Evolutionary conservation across 1,140 invertebrate genomes (phyloP).

Genomic region (Mya arenaria): DNA sequence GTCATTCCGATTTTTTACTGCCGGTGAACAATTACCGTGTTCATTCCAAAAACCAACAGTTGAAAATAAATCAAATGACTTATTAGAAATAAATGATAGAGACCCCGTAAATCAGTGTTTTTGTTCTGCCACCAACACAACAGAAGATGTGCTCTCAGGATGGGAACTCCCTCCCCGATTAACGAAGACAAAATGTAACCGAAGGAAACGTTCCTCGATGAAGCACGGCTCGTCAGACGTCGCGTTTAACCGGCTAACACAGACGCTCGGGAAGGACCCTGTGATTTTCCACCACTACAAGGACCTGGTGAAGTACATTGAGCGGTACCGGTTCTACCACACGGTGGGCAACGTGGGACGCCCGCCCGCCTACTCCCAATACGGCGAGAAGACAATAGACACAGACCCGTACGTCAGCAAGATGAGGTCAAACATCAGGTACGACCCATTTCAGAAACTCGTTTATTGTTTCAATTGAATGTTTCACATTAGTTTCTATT

Average conservation of each 20-base stretch:
- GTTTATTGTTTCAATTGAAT: not conserved
- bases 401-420: slow-evolving; percentile 14
- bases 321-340: slow-evolving; percentile 42
- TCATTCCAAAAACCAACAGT: not conserved
- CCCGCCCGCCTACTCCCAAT: slow-evolving; percentile 1
- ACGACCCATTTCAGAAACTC: not conserved
- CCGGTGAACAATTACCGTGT: slow-evolving; percentile 25
- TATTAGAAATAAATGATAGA: not conserved
- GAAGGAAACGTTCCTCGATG: not conserved
- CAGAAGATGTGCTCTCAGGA: slow-evolving; percentile 3
- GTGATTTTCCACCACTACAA: slow-evolving; percentile 44
- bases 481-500: not conserved
- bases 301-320: slow-evolving; percentile 41
- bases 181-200: not conserved
- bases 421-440: slow-evolving; percentile 35
- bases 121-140: not conserved
- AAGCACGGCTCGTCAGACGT: slow-evolving; percentile 19
- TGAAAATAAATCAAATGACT: not conserved
- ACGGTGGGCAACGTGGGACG: slow-evolving; percentile 45
- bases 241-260: slow-evolving; percentile 17
- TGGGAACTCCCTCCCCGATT: slow-evolving; percentile 13
- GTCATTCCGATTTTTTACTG: slow-evolving; percentile 29
- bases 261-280: slow-evolving; percentile 30
- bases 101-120: not conserved
- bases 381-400: slow-evolving; percentile 9